Conservation (phyloP, 2,888 invertebrate species). For the Spodoptera picta region DNA sequence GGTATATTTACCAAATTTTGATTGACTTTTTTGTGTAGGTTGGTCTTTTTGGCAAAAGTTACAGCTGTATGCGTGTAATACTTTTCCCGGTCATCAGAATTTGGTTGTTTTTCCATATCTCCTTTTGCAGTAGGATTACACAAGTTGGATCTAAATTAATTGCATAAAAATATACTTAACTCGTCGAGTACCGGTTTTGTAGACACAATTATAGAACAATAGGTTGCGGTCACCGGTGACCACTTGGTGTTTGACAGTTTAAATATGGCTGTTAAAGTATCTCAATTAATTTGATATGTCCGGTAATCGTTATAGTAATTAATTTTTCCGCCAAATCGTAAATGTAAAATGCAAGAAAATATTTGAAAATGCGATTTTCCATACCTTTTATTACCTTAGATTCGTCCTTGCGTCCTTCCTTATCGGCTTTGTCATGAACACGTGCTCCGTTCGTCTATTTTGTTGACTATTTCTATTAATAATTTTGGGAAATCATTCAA, state of each 20-base stretch:
- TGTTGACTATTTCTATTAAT: slow-evolving; percentile 31
- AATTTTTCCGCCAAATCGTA: neutral
- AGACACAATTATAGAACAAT: too few relatives aligned
- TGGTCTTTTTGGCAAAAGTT: slow-evolving; percentile 11
- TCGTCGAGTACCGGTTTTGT: too few relatives aligned
- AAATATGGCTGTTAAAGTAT: too few relatives aligned
- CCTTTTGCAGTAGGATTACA: neutral
- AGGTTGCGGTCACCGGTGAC: too few relatives aligned
- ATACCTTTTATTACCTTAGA: slow-evolving; percentile 13
- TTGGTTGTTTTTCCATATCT: slow-evolving; percentile 2
- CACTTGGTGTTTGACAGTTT: too few relatives aligned
- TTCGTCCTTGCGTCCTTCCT: slow-evolving; percentile 23
- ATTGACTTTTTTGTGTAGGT: slow-evolving; percentile 22
- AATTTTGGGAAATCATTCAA: slow-evolving; percentile 24
- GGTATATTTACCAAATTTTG: slow-evolving; percentile 11
- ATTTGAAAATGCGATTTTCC: slow-evolving; percentile 3
- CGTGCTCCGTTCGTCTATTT: slow-evolving; percentile 37
- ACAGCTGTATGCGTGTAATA: neutral
- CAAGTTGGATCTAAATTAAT: too few relatives aligned
- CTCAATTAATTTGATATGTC: too few relatives aligned
- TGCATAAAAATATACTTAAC: too few relatives aligned
- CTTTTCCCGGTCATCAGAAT: slow-evolving; percentile 9
- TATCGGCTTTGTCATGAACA: slow-evolving; percentile 25
- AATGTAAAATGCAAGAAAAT: neutral
- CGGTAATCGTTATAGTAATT: too few relatives aligned